Base-by-base conservation (phyloP, 2,888 invertebrate genomes). In the Resseliella maxima region DNA sequence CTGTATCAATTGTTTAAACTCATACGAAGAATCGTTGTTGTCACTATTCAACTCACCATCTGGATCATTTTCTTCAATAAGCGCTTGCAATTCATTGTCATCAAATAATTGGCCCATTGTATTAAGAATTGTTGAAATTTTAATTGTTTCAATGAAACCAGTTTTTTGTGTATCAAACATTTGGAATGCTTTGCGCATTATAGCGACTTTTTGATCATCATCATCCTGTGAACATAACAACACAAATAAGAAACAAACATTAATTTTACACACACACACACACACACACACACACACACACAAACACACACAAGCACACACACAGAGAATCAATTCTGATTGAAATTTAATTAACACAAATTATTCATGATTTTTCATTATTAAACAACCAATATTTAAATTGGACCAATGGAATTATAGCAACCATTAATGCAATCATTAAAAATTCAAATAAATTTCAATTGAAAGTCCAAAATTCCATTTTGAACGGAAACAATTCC, bases 51-150 rank as follows among this genome's bases (percentile, higher is more conserved):
- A 81, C 36, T 87, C 85, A 93, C 95, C 93, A 90, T 98, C 98
- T 85, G 97, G 95, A 92, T 99, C 99, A 90, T 97, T 96, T 90
- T 98, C 96, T 89, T 94, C 95, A 89, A 98, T 97, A 88, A 98
- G 93, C 86, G 95, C 95, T 89, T 97, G 96, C 86, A 99, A 92
- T 91, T 98, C 98, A 85, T 94, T 94, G 90, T 98, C 97, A 90
- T 98, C 98, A 90, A 98, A 98, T 87, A 97, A 94, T 90, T 98
- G 98, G 64, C 98, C 98, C 95, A 98, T 97, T 87, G 97, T 98
- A 91, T 97, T 97, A 88, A 98, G 92, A 89, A 98, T 97, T 89
- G 97, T 97, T 88, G 97, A 95, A 90, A 98, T 96, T 91, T 98
- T 97, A 86, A 95, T 92, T 59, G 96, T 96, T 88, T 98, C 97